phyloP scores from a whole-genome alignment of 2,113 vertebrate genomes.

The Brienomyrus brachyistius region DNA sequence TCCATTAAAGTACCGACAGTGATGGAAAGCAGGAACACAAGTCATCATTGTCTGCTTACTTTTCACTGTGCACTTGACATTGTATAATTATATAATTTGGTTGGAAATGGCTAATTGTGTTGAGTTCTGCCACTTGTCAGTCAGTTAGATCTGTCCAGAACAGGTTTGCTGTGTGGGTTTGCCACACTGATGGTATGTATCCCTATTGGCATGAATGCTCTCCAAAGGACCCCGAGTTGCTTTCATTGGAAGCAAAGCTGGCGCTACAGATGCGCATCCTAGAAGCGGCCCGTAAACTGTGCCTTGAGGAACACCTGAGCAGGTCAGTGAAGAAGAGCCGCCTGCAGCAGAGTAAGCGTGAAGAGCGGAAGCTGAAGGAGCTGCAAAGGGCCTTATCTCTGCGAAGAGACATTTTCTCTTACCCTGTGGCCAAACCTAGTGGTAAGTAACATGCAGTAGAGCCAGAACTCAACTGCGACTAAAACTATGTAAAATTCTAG shows the following conservation, averaged over 20 bases:
- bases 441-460: slow-evolving; percentile 30
- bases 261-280: slow-evolving; percentile 82
- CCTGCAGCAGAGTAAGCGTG: slow-evolving; percentile 65
- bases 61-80: background rate
- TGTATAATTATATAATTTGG: background rate
- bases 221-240: slow-evolving; percentile 69
- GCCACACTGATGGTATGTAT: background rate
- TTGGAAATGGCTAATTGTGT: background rate
- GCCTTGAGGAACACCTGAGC: slow-evolving; percentile 71
- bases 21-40: background rate
- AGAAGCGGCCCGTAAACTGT: slow-evolving; percentile 70
- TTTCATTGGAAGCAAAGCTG: slow-evolving; percentile 70
- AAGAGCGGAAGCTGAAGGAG: slow-evolving; percentile 77
- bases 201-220: background rate
- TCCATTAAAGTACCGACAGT: background rate
- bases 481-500: background rate
- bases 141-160: background rate
- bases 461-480: background rate
- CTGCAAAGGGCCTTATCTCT: slow-evolving; percentile 71
- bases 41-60: background rate
- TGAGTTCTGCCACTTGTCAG: background rate
- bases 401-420: background rate
- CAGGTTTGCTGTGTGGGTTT: background rate
- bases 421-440: slow-evolving; percentile 21
- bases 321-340: slow-evolving; percentile 73